phyloP scores from a whole-genome alignment of 2,113 vertebrate genomes.

The Felis catus region F.catus_Fca126_mat1.0 CM031415.1:193802001-193802500 shows the following conservation, averaged over 20 bases:
- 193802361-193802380: not conserved
- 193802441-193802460: not conserved
- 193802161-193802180: not conserved
- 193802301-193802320: slow-evolving; percentile 34
- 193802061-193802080: not conserved
- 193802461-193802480: not conserved
- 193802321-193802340: slow-evolving; percentile 46
- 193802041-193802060: not conserved
- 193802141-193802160: not conserved
- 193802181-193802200: not conserved
- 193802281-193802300: slow-evolving; percentile 38
- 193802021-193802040: not conserved
- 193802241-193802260: slow-evolving; percentile 51
- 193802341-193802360: slow-evolving; percentile 41
- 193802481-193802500: not conserved
- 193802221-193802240: slow-evolving; percentile 45
- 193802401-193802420: not conserved
- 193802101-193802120: not conserved
- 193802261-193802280: slow-evolving; percentile 10
- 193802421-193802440: not conserved
- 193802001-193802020: not conserved
- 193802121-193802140: not conserved
- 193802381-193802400: slow-evolving; percentile 64
- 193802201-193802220: not conserved
- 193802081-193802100: not conserved